A percentile compares a stretch with the other conserved stretches of the same genome.
These are phyloP conservation scores for Melieria omissa DNA, from an alignment of 2,888 invertebrate species.

Conservation along the genomic window DNA sequence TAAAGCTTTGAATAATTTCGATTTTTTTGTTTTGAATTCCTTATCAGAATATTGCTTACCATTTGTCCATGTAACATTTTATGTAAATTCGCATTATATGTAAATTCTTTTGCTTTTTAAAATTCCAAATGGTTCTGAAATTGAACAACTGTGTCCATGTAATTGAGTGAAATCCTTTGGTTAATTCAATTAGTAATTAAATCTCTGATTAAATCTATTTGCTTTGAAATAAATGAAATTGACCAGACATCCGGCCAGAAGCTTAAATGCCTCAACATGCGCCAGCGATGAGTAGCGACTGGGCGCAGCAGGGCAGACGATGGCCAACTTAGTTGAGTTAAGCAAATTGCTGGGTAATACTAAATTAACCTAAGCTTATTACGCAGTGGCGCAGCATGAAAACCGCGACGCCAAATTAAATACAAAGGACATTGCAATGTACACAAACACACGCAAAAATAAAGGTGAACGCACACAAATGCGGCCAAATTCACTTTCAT, in stretches of 20 bases:
- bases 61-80: too few relatives aligned
- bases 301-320: not conserved
- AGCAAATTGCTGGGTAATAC: conserved; percentile 45
- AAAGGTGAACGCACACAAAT: not conserved
- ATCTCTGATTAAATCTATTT: conserved; percentile 1
- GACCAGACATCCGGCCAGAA: conserved; percentile 14
- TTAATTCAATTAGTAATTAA: conserved; percentile 13
- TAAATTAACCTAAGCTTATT: conserved; percentile 44
- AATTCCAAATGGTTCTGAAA: too few relatives aligned
- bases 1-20: too few relatives aligned
- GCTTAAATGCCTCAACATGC: not conserved
- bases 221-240: conserved; percentile 20
- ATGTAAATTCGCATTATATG: too few relatives aligned
- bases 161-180: not conserved
- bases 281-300: not conserved
- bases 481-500: conserved; percentile 30
- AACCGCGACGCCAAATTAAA: conserved; percentile 23
- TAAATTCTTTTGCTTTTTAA: too few relatives aligned
- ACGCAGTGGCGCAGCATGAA: conserved; percentile 8
- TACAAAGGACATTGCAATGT: conserved; percentile 8
- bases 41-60: too few relatives aligned
- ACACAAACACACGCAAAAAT: conserved; percentile 10
- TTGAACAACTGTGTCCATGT: too few relatives aligned
- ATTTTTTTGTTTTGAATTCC: too few relatives aligned
- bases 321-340: conserved; percentile 29